Base-by-base conservation (phyloP, 2,113 vertebrate species). In the Himantopus leucocephalus region DNA sequence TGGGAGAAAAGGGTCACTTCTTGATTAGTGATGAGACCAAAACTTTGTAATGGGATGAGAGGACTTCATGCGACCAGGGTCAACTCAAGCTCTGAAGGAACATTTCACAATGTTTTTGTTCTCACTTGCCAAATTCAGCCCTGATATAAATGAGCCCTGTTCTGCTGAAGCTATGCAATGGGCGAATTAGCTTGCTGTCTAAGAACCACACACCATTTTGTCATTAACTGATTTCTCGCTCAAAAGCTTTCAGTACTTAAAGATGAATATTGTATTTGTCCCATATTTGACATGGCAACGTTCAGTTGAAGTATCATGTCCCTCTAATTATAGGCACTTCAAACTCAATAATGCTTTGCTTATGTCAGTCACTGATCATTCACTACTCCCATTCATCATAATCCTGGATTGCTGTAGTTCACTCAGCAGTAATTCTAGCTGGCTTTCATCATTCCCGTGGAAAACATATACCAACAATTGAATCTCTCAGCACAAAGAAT, bases 401-500 rank as follows among this genome's bases (percentile, higher is more conserved):
- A 76, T 91, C 80, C 77, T 74, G 60, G 77, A 78, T 84, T 81
- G 35, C 47, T 81, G 39, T 45, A 11, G 75, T 94, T 78, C 92
- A 85, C 85, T 95, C 93, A 86, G 15, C 77, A 86, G 53, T 73
- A 92, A 94, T 95, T 91, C 95, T 95, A 75, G 55, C 75, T 52
- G 32, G 66, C 91, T 96, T 93, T 97, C 93, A 95, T 97, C 94
- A 66, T 93, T 55, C 64, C 82, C 62, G 21, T 67, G 50, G 80
- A 79, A 94, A 96, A 86, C 48, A 79, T 34, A 95, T n/a, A 96
- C 12, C 47, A 89, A 73, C 79, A 93, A 95, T 95, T 96, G 78
- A 81, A 81, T 93, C 90, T 97, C 92, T 98, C 95, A 94, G 37
- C 71, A 90, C 87, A 87, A 90, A 72, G 92, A 93, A 52, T 78